A percentile compares a stretch with the other conserved stretches of the same genome.
Evolutionary conservation across 1,140 invertebrate species (phyloP).

Genomic region (Pachypeltis micranthus): DNA sequence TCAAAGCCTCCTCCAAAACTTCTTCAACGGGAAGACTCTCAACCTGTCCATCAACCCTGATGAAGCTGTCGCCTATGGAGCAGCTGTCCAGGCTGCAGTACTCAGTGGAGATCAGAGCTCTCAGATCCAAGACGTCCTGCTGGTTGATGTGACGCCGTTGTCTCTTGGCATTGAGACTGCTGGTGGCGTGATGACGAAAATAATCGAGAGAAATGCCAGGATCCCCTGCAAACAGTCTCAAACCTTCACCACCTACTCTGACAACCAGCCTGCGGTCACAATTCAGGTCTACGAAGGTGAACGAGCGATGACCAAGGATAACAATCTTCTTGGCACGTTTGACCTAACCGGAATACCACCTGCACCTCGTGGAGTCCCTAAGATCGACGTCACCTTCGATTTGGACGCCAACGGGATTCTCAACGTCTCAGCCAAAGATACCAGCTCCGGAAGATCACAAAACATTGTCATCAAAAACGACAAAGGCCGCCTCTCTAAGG

Average conservation of each 20-base stretch:
- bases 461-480: conserved; percentile 84
- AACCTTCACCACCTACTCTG: conserved; percentile 42
- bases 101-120: conserved; percentile 44
- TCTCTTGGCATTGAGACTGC: conserved; percentile 45
- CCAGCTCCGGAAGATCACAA: conserved; percentile 60
- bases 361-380: conserved; percentile 40
- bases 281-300: conserved; percentile 53
- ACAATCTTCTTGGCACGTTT: conserved; percentile 69
- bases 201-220: conserved; percentile 42
- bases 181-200: conserved; percentile 44
- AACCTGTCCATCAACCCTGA: conserved; percentile 57
- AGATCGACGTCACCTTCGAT: conserved; percentile 51
- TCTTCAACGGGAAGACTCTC: conserved; percentile 47
- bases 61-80: conserved; percentile 53
- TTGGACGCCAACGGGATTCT: conserved; percentile 70
- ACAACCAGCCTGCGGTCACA: conserved; percentile 60
- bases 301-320: conserved; percentile 51
- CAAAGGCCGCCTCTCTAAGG: conserved; percentile 77
- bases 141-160: conserved; percentile 43
- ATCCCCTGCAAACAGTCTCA: conserved; percentile 43
- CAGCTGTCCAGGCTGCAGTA: conserved; percentile 52
- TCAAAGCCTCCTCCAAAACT: conserved; percentile 40
- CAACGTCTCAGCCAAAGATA: conserved; percentile 66
- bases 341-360: conserved; percentile 54
- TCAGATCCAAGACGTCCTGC: conserved; percentile 43